Evolutionary conservation across 1,140 invertebrate species (phyloP), one percentile per base, ranked within the genome.

Genomic region (Mycetomoellerius zeteki): DNA sequence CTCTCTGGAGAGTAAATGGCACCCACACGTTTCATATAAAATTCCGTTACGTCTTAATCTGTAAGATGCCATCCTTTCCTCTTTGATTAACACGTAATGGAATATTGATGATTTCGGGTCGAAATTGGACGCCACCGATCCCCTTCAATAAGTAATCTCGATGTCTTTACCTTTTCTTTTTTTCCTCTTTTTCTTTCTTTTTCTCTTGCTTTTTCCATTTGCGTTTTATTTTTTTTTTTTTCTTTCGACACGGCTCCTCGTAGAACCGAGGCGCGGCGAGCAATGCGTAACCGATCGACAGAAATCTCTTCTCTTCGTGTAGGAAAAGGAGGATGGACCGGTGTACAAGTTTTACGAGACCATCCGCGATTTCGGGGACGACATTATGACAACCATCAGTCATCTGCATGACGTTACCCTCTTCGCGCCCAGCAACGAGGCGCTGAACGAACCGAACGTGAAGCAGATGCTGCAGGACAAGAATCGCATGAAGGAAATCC

Each of bases 381-480:
- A 97, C 64, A 98, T 98, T 89, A 96, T 98, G 93, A 96, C 96
- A 80, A 96, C 96, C 58, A 96, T 98, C n/a, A 97, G 96, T 60
- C 95, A 96, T 56, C 96, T 96, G 67, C 96, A 96, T 43, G 97
- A 98, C 64, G 96, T 98, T 6, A 99, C 98, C 1, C 95, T 99
- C 27, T 98, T 99, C 93, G 98, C 98, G 0, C 98, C 98, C 0
- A 98, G 97, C 89, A 99, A 99, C 93, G 97, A 97, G 78, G 98
- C 98, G 0, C 97, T 97, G 96, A 94, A 96, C 14, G 96, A 97
- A 81, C 95, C 96, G 6, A 96, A 96, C 56, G 96, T 98, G 0
- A 96, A 97, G 86, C 96, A 96, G 88, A 96, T 98, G 87, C 95
- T 98, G 54, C 96, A 96, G 62, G 97, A 98, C 92, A 96, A 96